Evolutionary conservation across 2,113 vertebrate genomes (phyloP).

Genomic region (Thryonomys swinderianus): DNA sequence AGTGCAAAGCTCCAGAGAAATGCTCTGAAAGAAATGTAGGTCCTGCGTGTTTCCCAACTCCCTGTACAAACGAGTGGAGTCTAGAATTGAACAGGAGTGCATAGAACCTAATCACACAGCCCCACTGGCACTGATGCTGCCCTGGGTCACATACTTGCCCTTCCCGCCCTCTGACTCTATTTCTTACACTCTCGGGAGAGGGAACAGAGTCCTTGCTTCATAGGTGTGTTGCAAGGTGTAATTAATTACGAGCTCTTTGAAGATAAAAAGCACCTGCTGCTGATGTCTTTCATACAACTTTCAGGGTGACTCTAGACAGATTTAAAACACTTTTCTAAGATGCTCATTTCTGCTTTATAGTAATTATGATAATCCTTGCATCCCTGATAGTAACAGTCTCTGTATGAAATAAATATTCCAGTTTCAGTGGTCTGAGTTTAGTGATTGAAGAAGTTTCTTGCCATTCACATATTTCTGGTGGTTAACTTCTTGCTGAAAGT

Average conservation of each 20-base stretch:
- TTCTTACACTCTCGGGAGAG: constrained; percentile 31
- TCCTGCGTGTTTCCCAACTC: constrained; percentile 30
- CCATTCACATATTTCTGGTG: constrained; percentile 49
- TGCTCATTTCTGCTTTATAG: constrained; percentile 1
- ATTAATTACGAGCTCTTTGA: constrained; percentile 82
- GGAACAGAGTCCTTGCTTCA: constrained; percentile 59
- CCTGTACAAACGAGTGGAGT: background rate
- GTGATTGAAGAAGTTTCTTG: constrained; percentile 32
- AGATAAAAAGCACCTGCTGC: constrained; percentile 84
- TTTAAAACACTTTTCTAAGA: constrained; percentile 51
- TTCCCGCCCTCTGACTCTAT: constrained; percentile 9
- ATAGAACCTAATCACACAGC: background rate
- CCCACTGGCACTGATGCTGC: background rate
- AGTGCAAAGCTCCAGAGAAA: constrained; percentile 80
- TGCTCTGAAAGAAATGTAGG: constrained; percentile 86
- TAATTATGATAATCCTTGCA: constrained; percentile 64
- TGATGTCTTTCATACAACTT: constrained; percentile 81
- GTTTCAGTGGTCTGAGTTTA: constrained; percentile 37
- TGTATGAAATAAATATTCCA: constrained; percentile 68
- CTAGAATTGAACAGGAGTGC: background rate
- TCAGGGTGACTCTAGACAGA: constrained; percentile 71
- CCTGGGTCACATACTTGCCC: background rate
- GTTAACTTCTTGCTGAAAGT: constrained; percentile 18
- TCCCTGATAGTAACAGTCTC: constrained; percentile 41
- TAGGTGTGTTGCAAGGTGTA: constrained; percentile 70